A percentile compares a stretch with the other conserved stretches of the same genome.
Conservation (phyloP, 1,140 invertebrate species). For the Bombus huntii region DNA sequence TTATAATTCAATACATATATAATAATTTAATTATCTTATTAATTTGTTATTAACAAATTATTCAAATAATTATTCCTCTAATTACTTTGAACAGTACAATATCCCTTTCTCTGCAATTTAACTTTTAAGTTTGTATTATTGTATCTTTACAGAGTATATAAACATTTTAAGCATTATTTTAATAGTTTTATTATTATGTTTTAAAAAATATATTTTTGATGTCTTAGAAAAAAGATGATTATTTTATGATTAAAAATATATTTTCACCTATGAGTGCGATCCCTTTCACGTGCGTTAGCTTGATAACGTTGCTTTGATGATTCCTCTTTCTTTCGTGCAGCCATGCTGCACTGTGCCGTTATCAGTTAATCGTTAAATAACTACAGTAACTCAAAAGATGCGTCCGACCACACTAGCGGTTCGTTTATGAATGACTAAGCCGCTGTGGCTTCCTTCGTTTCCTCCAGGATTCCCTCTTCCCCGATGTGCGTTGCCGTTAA, state of each 20-base stretch:
- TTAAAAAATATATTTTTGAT: background rate
- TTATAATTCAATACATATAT: background rate
- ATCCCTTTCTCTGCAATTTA: background rate
- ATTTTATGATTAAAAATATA: too few species aligned
- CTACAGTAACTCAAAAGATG: background rate
- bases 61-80: background rate
- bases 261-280: slow-evolving; percentile 88
- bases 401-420: slow-evolving; percentile 1
- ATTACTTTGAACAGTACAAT: slow-evolving; percentile 14
- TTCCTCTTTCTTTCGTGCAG: slow-evolving; percentile 61
- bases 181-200: background rate
- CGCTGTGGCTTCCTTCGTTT: slow-evolving; percentile 41
- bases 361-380: slow-evolving; percentile 9
- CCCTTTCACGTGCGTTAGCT: slow-evolving; percentile 88
- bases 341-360: slow-evolving; percentile 50
- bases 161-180: background rate
- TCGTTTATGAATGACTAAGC: slow-evolving; percentile 53
- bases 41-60: background rate
- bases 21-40: background rate
- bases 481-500: slow-evolving; percentile 18
- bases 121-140: background rate
- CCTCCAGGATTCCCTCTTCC: slow-evolving; percentile 42
- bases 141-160: background rate
- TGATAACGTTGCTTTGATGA: slow-evolving; percentile 85
- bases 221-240: background rate